Conservation (phyloP, 2,888 invertebrate species). For the Syrphus vitripennis region DNA sequence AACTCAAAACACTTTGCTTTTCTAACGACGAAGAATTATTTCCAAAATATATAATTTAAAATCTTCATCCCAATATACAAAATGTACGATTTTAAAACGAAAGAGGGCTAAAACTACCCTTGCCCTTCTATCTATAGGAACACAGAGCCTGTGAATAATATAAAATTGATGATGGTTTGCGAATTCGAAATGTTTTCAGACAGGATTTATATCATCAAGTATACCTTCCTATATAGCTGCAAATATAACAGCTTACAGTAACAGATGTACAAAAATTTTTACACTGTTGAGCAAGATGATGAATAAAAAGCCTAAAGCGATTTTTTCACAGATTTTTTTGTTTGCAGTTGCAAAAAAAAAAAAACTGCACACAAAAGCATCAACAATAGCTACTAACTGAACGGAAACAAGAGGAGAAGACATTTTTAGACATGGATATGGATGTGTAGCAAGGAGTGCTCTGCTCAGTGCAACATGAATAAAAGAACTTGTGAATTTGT, state of each 20-base stretch:
- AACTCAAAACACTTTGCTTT: too few species aligned
- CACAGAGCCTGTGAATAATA: too few species aligned
- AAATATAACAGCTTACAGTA: not conserved
- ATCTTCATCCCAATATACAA: too few species aligned
- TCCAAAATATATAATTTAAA: too few species aligned
- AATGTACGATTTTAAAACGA: too few species aligned
- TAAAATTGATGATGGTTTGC: too few species aligned
- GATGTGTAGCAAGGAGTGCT: not conserved
- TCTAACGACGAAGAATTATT: too few species aligned
- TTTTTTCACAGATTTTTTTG: conserved; percentile 33
- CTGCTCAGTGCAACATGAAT: not conserved
- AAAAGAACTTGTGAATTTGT: not conserved
- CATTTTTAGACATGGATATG: not conserved
- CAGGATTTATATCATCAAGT: too few species aligned
- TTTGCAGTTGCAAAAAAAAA: not conserved
- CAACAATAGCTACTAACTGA: not conserved
- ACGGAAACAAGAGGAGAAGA: not conserved
- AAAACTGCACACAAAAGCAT: not conserved
- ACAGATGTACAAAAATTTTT: conserved; percentile 6
- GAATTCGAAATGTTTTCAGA: not conserved
- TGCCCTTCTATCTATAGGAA: too few species aligned
- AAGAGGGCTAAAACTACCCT: not conserved
- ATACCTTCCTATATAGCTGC: too few species aligned
- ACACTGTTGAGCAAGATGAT: conserved; percentile 21
- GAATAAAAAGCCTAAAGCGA: conserved; percentile 19